These are phyloP conservation scores for Proisotoma minuta DNA, from an alignment of 2,888 invertebrate species.

Conservation along the genomic window DNA sequence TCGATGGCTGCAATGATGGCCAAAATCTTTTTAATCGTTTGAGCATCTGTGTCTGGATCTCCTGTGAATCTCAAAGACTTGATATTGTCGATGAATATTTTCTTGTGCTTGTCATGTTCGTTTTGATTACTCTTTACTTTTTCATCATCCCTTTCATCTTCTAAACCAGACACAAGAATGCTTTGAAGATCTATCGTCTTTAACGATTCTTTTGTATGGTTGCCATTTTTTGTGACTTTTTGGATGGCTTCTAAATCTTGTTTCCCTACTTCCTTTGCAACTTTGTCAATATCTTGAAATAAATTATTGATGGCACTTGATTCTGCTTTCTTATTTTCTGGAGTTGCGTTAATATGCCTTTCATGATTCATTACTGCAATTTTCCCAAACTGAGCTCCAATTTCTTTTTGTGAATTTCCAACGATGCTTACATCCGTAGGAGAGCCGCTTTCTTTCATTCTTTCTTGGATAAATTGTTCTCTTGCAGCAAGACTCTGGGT, in stretches of 20 bases:
- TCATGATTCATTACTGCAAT: background rate
- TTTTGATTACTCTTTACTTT: background rate
- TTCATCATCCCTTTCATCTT: background rate
- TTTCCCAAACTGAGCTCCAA: background rate
- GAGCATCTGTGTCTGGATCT: background rate
- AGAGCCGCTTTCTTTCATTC: background rate
- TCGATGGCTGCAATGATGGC: constrained; percentile 12
- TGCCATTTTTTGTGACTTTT: background rate
- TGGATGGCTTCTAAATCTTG: background rate
- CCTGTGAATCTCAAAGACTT: background rate
- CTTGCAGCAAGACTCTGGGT: too few species aligned
- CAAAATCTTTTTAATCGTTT: constrained; percentile 6
- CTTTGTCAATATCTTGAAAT: background rate
- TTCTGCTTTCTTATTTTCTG: background rate
- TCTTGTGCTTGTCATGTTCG: constrained; percentile 13
- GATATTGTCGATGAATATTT: constrained; percentile 2
- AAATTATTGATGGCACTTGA: background rate
- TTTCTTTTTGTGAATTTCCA: background rate
- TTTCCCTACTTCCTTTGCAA: background rate
- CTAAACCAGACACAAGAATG: background rate
- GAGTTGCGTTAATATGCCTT: background rate
- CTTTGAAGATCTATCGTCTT: background rate
- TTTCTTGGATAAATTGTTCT: background rate
- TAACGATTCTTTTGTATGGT: background rate
- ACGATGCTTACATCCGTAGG: background rate